phyloP scores from a whole-genome alignment of 23 tunicate genomes.

The Styela plicata region DNA sequence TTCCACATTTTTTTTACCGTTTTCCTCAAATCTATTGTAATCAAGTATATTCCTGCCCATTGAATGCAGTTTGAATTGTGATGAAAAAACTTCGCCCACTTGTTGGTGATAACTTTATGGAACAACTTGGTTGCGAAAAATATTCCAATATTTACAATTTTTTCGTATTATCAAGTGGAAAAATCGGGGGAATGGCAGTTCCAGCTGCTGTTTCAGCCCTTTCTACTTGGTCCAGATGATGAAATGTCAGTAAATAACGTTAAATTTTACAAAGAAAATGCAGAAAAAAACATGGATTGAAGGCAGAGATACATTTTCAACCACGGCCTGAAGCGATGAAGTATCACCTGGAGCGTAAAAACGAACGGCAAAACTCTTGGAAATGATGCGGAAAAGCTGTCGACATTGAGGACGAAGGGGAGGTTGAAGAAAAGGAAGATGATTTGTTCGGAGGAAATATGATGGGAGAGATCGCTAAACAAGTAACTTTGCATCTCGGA shows the following conservation, averaged over 20 bases:
- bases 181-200: conserved; percentile 35
- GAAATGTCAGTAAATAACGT: conserved; percentile 31
- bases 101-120: conserved; percentile 5
- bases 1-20: conserved; percentile 32
- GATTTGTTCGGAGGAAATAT: neutral
- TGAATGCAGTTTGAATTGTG: conserved; percentile 39
- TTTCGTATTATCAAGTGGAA: conserved; percentile 40
- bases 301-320: neutral
- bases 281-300: conserved; percentile 17
- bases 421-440: conserved; percentile 7
- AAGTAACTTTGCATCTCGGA: conserved; percentile 1
- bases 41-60: conserved; percentile 21
- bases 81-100: conserved; percentile 53
- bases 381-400: conserved; percentile 1
- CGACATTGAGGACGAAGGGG: conserved; percentile 13
- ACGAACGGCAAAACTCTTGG: neutral
- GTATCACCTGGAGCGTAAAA: conserved; percentile 1
- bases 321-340: conserved; percentile 48
- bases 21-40: conserved; percentile 31
- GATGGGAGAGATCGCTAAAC: conserved; percentile 9
- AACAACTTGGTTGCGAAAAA: conserved; percentile 33
- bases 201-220: conserved; percentile 55
- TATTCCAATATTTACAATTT: conserved; percentile 59
- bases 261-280: conserved; percentile 29
- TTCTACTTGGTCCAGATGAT: conserved; percentile 37